phyloP scores from a whole-genome alignment of 2,113 vertebrate species.

The Bombycilla garrulus region DNA sequence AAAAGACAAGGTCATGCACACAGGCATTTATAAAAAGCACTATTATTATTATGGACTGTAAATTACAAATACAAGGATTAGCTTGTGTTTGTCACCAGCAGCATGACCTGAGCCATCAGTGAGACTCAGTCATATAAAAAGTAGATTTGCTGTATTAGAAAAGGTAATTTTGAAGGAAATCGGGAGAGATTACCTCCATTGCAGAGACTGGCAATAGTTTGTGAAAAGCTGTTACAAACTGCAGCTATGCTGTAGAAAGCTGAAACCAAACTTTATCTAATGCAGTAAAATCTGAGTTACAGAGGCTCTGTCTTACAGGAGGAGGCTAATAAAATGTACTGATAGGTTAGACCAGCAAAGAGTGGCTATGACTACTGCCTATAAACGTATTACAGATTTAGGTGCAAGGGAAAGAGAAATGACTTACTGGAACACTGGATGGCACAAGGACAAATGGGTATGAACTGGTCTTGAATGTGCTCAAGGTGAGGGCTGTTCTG shows the following conservation, averaged over 20 bases:
- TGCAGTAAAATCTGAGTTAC: background rate
- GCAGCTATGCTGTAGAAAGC: background rate
- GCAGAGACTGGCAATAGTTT: background rate
- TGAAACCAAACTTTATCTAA: background rate
- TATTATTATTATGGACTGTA: background rate
- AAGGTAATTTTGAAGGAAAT: background rate
- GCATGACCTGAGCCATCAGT: background rate
- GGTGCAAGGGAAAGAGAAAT: background rate
- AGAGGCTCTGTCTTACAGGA: background rate
- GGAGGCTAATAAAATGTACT: background rate
- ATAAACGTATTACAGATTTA: background rate
- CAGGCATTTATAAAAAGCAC: background rate
- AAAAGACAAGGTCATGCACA: background rate
- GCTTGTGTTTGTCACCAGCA: background rate
- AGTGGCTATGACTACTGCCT: background rate
- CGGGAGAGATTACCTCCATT: background rate
- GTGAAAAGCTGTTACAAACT: background rate
- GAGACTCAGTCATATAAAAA: background rate
- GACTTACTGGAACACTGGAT: background rate
- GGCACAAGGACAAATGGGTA: background rate
- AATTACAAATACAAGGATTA: background rate
- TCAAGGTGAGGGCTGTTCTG: background rate
- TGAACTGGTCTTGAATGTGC: background rate
- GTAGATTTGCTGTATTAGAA: background rate
- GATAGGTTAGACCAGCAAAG: background rate